A percentile compares a stretch with the other conserved stretches of the same genome.
phyloP scores from a whole-genome alignment of 2,888 invertebrate genomes.

The Cyrtodaria siliqua region DNA sequence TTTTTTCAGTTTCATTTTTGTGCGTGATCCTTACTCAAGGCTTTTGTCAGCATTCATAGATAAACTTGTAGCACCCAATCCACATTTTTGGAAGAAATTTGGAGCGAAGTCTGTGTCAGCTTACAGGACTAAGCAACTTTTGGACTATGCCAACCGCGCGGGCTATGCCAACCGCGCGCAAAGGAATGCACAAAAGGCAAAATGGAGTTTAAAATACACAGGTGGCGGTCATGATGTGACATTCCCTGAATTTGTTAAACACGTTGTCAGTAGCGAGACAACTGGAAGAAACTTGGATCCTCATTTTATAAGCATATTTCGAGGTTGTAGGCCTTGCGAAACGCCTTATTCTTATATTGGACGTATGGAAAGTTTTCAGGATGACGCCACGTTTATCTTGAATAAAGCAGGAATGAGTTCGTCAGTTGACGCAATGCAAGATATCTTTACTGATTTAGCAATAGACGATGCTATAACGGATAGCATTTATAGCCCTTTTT shows the following conservation, averaged over 20 bases:
- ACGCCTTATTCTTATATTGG: conserved; percentile 43
- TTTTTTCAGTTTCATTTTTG: conserved; percentile 44
- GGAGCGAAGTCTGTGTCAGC: conserved; percentile 33
- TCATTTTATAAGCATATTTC: conserved; percentile 45
- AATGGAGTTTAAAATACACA: background rate
- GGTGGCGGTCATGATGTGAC: conserved; percentile 60
- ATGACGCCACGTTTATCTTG: conserved; percentile 43
- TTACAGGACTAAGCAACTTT: conserved; percentile 4
- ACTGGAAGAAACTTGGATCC: conserved; percentile 31
- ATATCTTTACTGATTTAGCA: conserved; percentile 17
- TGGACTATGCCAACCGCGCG: no score
- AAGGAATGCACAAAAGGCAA: no score
- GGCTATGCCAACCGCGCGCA: no score
- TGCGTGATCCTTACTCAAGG: conserved; percentile 50
- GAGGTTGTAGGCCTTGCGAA: conserved; percentile 47
- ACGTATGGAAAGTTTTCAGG: conserved; percentile 46
- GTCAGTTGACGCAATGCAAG: conserved; percentile 9
- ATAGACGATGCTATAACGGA: conserved; percentile 51
- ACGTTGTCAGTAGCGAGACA: conserved; percentile 25
- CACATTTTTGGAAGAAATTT: conserved; percentile 46
- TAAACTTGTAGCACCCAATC: conserved; percentile 52
- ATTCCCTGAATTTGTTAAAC: conserved; percentile 52
- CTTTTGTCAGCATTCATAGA: conserved; percentile 53
- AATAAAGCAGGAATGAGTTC: conserved; percentile 41
- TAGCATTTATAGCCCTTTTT: conserved; percentile 47